Evolutionary conservation across 2,888 invertebrate genomes (phyloP).

Genomic region (Acanthococcus lagerstroemiae): DNA sequence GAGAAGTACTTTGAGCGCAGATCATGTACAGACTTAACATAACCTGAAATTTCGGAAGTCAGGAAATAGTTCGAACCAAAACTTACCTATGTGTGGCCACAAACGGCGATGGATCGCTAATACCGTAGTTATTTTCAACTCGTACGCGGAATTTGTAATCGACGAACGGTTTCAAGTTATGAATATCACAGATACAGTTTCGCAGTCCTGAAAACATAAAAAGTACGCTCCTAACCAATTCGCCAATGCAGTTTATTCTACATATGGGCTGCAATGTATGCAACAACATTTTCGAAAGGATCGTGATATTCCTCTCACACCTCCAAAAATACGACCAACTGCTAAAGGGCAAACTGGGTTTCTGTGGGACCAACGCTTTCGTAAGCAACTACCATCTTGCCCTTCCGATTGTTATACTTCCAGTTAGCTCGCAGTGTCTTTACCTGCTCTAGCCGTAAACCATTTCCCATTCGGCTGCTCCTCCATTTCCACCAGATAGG

Average conservation of each 20-base stretch:
- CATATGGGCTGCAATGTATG: not conserved
- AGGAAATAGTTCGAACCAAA: no score
- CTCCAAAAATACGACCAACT: no score
- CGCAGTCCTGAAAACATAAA: constrained; percentile 52
- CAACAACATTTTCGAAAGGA: not conserved
- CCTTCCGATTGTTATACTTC: no score
- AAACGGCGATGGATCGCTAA: constrained; percentile 91
- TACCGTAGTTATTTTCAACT: constrained; percentile 92
- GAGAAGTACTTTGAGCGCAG: no score
- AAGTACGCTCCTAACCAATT: no score
- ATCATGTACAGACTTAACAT: no score
- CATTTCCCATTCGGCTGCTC: constrained; percentile 86
- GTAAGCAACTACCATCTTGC: no score
- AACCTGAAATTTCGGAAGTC: no score
- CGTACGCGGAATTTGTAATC: constrained; percentile 93
- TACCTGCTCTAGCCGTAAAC: constrained; percentile 73
- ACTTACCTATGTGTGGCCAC: constrained; percentile 59
- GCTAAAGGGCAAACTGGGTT: no score
- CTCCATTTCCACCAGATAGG: constrained; percentile 87
- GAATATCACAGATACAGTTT: constrained; percentile 79
- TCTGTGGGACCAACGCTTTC: no score
- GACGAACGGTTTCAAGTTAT: constrained; percentile 79
- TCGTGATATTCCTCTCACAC: no score
- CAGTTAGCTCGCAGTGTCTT: no score
- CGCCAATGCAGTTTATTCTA: not conserved